Conservation (phyloP, 1,140 invertebrate genomes). For the Pantala flavescens region DNA sequence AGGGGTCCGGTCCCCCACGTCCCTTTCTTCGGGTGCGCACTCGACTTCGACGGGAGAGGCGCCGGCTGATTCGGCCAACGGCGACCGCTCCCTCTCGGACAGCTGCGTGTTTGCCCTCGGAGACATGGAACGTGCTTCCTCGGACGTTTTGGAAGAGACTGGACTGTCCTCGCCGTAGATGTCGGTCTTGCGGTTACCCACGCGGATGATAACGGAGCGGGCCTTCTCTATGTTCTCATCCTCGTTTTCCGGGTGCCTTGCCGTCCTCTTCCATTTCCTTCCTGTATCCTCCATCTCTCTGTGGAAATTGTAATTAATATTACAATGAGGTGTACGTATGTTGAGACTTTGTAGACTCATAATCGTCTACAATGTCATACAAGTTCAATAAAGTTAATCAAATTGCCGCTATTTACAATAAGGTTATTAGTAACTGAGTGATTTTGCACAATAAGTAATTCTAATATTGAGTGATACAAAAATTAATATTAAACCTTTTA, state of each 20-base stretch:
- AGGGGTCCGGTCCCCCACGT: too few species aligned
- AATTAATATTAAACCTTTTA: too few species aligned
- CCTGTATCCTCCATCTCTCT: not conserved
- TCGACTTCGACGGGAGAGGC: slow-evolving; percentile 27
- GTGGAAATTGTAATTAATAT: not conserved
- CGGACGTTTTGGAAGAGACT: too few species aligned
- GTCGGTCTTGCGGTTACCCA: not conserved
- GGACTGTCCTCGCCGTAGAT: too few species aligned
- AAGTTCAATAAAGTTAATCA: too few species aligned
- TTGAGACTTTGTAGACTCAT: too few species aligned
- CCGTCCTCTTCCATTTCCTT: not conserved
- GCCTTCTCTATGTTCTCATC: not conserved
- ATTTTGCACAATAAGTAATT: too few species aligned
- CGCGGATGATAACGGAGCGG: not conserved
- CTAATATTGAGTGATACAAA: too few species aligned
- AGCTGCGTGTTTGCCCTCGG: slow-evolving; percentile 20
- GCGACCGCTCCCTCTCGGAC: slow-evolving; percentile 24
- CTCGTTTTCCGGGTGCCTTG: not conserved
- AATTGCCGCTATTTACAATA: too few species aligned
- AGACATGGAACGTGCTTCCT: not conserved
- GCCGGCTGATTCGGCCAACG: not conserved
- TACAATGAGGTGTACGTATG: too few species aligned
- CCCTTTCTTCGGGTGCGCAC: slow-evolving; percentile 21
- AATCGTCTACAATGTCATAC: too few species aligned
- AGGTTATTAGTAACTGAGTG: too few species aligned